Evolutionary conservation across 2,797 vertebrate genomes (phyloP), one percentile per base, ranked within the genome.

Genomic region (Dendrocincla tyrannina): DNA sequence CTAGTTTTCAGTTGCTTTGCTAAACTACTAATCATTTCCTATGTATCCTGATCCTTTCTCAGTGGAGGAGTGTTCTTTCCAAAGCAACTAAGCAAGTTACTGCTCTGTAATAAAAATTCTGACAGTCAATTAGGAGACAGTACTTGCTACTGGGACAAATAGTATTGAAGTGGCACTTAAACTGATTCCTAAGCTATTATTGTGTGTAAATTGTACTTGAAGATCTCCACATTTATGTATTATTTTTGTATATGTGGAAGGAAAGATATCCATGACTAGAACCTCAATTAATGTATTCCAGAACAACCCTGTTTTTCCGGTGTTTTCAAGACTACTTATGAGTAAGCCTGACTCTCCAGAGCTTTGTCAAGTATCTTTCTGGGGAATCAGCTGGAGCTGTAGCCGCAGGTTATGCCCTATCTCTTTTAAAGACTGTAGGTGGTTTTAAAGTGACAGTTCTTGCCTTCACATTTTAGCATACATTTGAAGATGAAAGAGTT

Each of bases 31-130:
- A 25, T 44, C 3, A 1, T 30, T 78, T 50, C 7, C 13, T 33
- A 0, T 0, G 0, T 77, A 77, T 93, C 13, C 24, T 56, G 13
- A 10, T 55, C 24, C 44, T 30, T 58, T 83, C 28, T 33, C n/a
- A 32, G 23, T 18, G 23, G 37, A 5, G 20, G 12, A 63, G 3
- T 9, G 15, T 11, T 86, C 4, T 23, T 73, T 66, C 66, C 19
- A 47, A 42, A 58, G 50, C 4, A 30, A 8, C 17, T 41, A 19
- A 90, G 10, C 10, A 28, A 39, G 17, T 33, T 49, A 27, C 5
- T 83, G 14, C 5, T 68, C 20, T 13, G 3, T 33, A 46, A 69
- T 15, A n/a, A 39, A 47, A 11, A 7, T 25, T 68, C 20, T 37
- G 30, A 25, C 8, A 27, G n/a, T 16, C 33, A 58, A 0, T 27